Conservation (phyloP, 2,888 invertebrate species). For the Eristalinus sepulchralis region DNA sequence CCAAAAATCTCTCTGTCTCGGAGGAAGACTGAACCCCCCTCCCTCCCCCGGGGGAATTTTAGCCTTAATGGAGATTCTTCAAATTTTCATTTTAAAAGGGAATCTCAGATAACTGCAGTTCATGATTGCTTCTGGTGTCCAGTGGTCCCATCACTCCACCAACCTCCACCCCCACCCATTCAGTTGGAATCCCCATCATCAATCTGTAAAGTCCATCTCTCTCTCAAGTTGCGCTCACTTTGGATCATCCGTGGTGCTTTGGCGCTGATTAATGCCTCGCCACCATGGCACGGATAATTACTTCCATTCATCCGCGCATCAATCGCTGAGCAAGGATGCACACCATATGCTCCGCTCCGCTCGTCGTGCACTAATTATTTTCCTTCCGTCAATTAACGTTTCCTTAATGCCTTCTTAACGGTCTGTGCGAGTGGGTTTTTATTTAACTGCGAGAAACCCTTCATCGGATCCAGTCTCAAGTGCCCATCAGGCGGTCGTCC, state of each 20-base stretch:
- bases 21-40: too few species aligned
- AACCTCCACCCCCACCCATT: too few species aligned
- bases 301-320: slow-evolving; percentile 9
- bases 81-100: too few species aligned
- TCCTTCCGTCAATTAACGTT: slow-evolving; percentile 58
- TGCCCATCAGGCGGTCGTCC: neutral
- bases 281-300: slow-evolving; percentile 19
- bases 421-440: slow-evolving; percentile 9
- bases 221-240: neutral
- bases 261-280: neutral
- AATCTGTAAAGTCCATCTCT: neutral
- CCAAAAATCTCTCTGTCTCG: too few species aligned
- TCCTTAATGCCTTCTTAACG: slow-evolving; percentile 61
- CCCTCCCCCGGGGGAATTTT: too few species aligned
- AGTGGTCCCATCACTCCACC: too few species aligned
- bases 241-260: neutral
- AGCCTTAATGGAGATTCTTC: too few species aligned
- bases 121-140: too few species aligned
- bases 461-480: neutral
- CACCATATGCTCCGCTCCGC: slow-evolving; percentile 32
- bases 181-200: neutral
- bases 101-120: too few species aligned
- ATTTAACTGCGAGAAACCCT: neutral
- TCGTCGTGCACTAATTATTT: slow-evolving; percentile 53
- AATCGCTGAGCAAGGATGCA: slow-evolving; percentile 24